phyloP scores from a whole-genome alignment of 2,888 invertebrate genomes.

The Morinoia aosen region DNA sequence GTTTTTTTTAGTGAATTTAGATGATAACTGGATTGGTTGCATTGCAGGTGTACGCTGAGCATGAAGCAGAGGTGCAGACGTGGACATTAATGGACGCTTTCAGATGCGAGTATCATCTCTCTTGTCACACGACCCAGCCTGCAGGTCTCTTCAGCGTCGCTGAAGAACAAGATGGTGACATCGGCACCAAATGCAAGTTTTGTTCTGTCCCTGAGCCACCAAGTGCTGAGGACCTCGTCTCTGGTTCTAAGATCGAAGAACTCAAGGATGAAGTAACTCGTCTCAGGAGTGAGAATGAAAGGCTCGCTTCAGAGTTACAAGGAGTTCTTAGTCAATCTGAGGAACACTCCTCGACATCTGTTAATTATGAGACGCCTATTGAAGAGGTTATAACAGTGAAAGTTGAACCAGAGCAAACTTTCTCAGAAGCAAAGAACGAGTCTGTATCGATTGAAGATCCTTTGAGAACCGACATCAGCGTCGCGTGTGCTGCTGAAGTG shows the following conservation, averaged over 20 bases:
- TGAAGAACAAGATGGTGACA: neutral
- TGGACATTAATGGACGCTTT: neutral
- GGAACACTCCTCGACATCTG: neutral
- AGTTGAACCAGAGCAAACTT: neutral
- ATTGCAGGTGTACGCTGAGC: constrained; percentile 4
- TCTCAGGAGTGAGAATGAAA: neutral
- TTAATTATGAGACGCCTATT: neutral
- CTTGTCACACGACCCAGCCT: neutral
- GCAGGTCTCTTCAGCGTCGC: neutral
- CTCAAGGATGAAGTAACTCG: neutral
- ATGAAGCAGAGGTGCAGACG: constrained; percentile 2
- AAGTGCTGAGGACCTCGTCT: neutral
- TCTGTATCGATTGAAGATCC: neutral
- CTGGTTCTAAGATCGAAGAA: neutral
- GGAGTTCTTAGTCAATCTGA: neutral
- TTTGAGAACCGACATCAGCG: neutral
- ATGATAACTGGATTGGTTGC: neutral
- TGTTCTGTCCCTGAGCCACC: neutral
- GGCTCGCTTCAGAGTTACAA: neutral
- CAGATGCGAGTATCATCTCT: neutral
- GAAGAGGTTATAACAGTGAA: neutral
- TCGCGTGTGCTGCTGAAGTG: neutral
- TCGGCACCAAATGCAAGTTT: neutral
- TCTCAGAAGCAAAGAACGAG: neutral
- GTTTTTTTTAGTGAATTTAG: neutral